These are phyloP conservation scores for Ascidia mentula DNA, from an alignment of 23 tunicate genomes.

Conservation along the genomic window DNA sequence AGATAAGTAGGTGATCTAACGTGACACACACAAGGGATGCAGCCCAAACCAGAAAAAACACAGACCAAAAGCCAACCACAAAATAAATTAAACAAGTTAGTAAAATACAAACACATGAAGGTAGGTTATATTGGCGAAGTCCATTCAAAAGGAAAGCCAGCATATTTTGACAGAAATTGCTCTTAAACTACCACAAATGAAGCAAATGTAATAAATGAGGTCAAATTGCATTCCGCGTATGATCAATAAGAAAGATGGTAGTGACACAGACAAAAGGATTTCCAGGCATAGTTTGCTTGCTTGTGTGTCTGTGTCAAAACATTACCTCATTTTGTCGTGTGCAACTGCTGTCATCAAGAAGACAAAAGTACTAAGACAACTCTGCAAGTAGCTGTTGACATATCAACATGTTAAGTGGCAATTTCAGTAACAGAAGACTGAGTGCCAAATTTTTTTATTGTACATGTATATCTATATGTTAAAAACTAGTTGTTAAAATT, in stretches of 20 bases:
- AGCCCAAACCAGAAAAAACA: constrained; percentile 70
- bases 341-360: not conserved
- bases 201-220: constrained; percentile 6
- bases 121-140: constrained; percentile 36
- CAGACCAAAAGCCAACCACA: constrained; percentile 80
- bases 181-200: constrained; percentile 5
- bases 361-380: not conserved
- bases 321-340: not conserved
- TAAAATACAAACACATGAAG: constrained; percentile 86
- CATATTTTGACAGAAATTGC: not conserved
- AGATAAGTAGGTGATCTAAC: constrained; percentile 60
- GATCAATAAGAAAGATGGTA: not conserved
- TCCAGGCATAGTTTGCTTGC: not conserved
- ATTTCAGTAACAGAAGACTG: too few relatives aligned
- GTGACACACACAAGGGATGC: constrained; percentile 66
- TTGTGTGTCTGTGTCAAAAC: constrained; percentile 10
- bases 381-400: not conserved
- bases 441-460: too few relatives aligned
- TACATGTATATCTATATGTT: too few relatives aligned
- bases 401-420: not conserved
- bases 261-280: constrained; percentile 1
- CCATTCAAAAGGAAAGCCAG: constrained; percentile 13
- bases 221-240: constrained; percentile 2
- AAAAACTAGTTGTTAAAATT: too few relatives aligned
- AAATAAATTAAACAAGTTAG: constrained; percentile 91